Evolutionary conservation across 2,888 invertebrate genomes (phyloP).

Genomic region (Tholera decimalis): DNA sequence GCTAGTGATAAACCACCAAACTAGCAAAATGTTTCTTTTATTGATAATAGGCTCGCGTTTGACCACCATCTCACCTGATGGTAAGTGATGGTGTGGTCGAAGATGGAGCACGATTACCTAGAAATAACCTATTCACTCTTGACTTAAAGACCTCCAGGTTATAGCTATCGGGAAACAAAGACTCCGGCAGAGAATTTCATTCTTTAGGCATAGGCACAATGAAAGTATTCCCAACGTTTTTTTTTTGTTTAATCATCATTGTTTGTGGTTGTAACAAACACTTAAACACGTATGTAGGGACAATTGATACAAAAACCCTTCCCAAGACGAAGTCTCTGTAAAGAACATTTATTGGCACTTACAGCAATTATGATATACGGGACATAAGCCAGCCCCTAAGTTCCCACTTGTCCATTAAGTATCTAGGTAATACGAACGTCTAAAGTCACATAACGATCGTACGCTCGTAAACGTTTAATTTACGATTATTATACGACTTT

Average conservation of each 20-base stretch:
- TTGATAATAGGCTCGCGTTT: too few relatives aligned
- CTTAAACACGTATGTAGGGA: background rate
- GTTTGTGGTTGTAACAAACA: background rate
- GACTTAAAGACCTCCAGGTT: too few relatives aligned
- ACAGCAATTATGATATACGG: constrained; percentile 42
- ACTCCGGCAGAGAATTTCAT: too few relatives aligned
- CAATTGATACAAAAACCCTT: constrained; percentile 13
- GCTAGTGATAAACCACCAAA: background rate
- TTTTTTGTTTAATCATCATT: too few relatives aligned
- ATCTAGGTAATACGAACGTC: constrained; percentile 73
- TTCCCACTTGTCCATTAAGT: constrained; percentile 63
- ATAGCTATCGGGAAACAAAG: too few relatives aligned
- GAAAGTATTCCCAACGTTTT: too few relatives aligned
- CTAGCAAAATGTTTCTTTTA: too few relatives aligned
- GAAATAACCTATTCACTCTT: too few relatives aligned
- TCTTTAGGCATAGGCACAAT: too few relatives aligned
- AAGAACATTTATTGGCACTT: constrained; percentile 27
- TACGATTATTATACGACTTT: constrained; percentile 81
- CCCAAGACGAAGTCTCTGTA: background rate
- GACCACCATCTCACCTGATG: too few relatives aligned
- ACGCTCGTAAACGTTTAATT: constrained; percentile 72
- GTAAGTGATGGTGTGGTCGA: too few relatives aligned
- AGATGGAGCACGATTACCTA: too few relatives aligned
- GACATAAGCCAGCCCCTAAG: constrained; percentile 29
- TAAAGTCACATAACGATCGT: constrained; percentile 70